Base-by-base conservation (phyloP, 1,140 invertebrate genomes). In the Lerema accius region DNA sequence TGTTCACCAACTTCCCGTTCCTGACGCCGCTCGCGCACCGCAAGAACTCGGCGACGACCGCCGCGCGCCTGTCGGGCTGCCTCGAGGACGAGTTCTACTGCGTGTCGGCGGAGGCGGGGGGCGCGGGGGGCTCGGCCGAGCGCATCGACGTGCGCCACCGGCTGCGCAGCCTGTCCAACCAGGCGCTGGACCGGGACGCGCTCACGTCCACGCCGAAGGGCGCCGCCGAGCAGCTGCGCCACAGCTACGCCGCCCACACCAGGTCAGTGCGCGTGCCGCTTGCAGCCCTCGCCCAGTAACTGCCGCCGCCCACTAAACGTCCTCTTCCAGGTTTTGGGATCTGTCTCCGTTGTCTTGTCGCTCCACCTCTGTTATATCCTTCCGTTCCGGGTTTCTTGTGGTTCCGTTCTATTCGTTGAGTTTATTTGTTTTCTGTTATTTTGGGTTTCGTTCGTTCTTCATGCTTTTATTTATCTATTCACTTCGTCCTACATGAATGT, bases 1-100 rank as follows among this genome's bases (percentile, higher is more conserved):
- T 92, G 53, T 92, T 92, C 76, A 85, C 80, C 55, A 91, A 92
- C 68, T 92, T 92, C 58, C 91, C 91, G 11, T 92, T 92, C 60
- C 71, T 92, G 49, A 92, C 91, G 64, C 91, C 91, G n/a, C 76
- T 92, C n/a, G 89, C 91, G 51, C 84, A 92, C 67, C 69, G 91
- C 14, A 90, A 90, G 74, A 86, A 83, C 72, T 90, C 91, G 5
- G 68, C 86, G 7, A 72, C 78, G 37, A 67, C 69, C 53, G 80
- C 82, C 55, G 78, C 71, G 55, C 60, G 83, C 15, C 76, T 90
- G 46, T 84, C 83, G 4, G 89, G 88, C 9, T 90, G 89, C 58
- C 71, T 87, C 42, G 89, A 90, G 70, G 89, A 90, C 69, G 89
- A 91, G 73, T 89, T 91, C 69, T 90, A 90, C 71, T 89, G 83